These are phyloP conservation scores for Anthopleura sola DNA, from an alignment of 64 coral and sea anemone species.

Conservation along the genomic window DNA sequence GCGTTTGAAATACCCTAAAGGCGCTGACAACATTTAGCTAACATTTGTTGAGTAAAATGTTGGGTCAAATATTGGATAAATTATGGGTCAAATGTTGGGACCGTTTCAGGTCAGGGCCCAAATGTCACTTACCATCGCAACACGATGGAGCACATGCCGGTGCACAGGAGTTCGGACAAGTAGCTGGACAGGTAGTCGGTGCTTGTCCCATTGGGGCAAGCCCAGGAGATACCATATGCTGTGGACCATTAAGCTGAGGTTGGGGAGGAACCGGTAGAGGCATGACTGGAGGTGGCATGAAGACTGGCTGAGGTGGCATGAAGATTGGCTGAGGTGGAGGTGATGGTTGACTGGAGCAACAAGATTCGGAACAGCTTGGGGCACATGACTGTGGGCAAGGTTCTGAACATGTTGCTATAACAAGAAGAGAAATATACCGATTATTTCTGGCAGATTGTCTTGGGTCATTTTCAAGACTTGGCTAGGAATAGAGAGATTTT, in stretches of 20 bases:
- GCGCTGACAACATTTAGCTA: no score
- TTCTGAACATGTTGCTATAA: neutral
- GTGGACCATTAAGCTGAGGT: neutral
- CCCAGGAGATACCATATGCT: constrained; percentile 1
- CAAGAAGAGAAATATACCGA: neutral
- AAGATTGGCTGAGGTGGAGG: constrained; percentile 3
- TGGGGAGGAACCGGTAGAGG: neutral
- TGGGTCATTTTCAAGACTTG: no score
- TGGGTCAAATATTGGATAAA: no score
- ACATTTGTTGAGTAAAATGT: no score
- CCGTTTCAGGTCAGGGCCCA: no score
- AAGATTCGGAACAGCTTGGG: constrained; percentile 22
- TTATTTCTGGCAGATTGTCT: no score
- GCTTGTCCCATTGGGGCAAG: constrained; percentile 2
- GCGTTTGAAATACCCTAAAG: no score
- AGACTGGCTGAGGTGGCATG: neutral
- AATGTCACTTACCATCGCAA: constrained; percentile 11
- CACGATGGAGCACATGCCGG: constrained; percentile 54
- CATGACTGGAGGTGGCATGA: constrained; percentile 18
- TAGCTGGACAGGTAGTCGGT: constrained; percentile 13
- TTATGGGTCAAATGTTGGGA: no score
- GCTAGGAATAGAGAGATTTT: no score
- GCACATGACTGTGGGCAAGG: constrained; percentile 32
- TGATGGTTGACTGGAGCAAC: constrained; percentile 1
- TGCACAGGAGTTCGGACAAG: constrained; percentile 38